phyloP scores from a whole-genome alignment of 2,113 vertebrate species.

The Condylura cristata region DNA sequence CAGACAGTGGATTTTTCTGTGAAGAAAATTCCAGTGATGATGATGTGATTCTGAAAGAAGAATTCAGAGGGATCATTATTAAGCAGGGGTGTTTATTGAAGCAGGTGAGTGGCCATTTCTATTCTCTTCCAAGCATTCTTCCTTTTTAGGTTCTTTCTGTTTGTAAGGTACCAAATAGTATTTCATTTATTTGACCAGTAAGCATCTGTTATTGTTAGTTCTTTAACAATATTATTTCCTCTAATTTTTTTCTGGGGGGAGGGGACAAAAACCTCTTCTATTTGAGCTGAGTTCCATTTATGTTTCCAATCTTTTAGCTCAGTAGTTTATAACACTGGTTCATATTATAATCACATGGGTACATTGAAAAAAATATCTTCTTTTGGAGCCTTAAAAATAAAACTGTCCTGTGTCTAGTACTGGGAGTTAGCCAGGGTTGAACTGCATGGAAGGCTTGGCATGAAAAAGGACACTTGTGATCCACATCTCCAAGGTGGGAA shows the following conservation, averaged over 20 bases:
- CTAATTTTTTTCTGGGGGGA: background rate
- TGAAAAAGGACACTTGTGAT: background rate
- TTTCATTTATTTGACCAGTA: background rate
- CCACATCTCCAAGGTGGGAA: background rate
- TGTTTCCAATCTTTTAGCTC: background rate
- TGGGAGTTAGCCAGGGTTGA: background rate
- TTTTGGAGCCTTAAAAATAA: background rate
- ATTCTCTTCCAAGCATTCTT: background rate
- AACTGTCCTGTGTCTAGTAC: background rate
- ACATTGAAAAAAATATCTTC: background rate
- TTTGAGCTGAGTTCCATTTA: background rate
- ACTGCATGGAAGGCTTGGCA: background rate
- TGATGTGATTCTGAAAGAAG: conserved; percentile 93
- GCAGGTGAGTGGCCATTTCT: conserved; percentile 88
- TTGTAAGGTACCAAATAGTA: background rate
- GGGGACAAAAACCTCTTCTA: background rate
- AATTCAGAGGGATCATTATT: conserved; percentile 96
- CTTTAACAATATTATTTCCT: background rate
- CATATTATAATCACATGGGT: background rate
- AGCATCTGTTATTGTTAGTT: no score
- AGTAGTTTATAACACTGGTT: background rate
- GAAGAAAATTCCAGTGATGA: conserved; percentile 98
- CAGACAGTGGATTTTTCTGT: conserved; percentile 95
- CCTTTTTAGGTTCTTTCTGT: background rate
- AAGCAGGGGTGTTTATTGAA: conserved; percentile 98